phyloP scores from a whole-genome alignment of 1,140 invertebrate genomes.

The Anoplophora glabripennis region DNA sequence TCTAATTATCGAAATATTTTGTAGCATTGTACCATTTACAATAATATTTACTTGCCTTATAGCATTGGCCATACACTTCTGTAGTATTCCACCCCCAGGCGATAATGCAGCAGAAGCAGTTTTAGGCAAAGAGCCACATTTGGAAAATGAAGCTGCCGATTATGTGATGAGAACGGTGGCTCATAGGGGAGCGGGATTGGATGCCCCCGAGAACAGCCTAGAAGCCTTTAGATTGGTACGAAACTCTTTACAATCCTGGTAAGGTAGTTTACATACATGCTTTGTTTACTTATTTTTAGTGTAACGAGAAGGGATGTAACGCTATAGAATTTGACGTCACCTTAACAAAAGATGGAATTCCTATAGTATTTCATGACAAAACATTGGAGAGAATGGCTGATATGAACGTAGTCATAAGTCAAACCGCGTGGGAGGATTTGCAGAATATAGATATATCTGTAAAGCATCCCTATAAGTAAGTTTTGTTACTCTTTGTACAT shows the following conservation, averaged over 20 bases:
- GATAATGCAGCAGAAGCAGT: slow-evolving; percentile 46
- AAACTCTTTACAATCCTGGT: slow-evolving; percentile 6
- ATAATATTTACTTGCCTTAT: slow-evolving; percentile 32
- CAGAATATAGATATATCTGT: slow-evolving; percentile 60
- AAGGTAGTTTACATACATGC: slow-evolving; percentile 4
- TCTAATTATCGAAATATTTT: slow-evolving; percentile 29
- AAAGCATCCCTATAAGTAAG: slow-evolving; percentile 64
- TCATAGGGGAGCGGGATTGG: slow-evolving; percentile 66
- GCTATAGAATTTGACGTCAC: slow-evolving; percentile 75
- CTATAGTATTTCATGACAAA: slow-evolving; percentile 73
- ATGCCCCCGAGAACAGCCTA: slow-evolving; percentile 74
- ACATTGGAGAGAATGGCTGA: slow-evolving; percentile 68
- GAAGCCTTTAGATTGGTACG: slow-evolving; percentile 65
- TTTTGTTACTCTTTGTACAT: slow-evolving; percentile 5
- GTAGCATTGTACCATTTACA: slow-evolving; percentile 37
- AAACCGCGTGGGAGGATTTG: slow-evolving; percentile 63
- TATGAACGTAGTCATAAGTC: slow-evolving; percentile 53
- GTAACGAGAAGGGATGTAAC: slow-evolving; percentile 62
- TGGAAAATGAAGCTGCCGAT: slow-evolving; percentile 38
- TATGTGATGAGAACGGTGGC: slow-evolving; percentile 58
- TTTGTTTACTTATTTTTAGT: slow-evolving; percentile 51
- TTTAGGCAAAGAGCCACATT: slow-evolving; percentile 49
- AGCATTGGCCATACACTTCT: slow-evolving; percentile 26
- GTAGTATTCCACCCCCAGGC: slow-evolving; percentile 46
- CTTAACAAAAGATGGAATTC: slow-evolving; percentile 68